These are phyloP conservation scores for Eilema griseolum DNA, from an alignment of 2,888 invertebrate genomes.

Conservation along the genomic window DNA sequence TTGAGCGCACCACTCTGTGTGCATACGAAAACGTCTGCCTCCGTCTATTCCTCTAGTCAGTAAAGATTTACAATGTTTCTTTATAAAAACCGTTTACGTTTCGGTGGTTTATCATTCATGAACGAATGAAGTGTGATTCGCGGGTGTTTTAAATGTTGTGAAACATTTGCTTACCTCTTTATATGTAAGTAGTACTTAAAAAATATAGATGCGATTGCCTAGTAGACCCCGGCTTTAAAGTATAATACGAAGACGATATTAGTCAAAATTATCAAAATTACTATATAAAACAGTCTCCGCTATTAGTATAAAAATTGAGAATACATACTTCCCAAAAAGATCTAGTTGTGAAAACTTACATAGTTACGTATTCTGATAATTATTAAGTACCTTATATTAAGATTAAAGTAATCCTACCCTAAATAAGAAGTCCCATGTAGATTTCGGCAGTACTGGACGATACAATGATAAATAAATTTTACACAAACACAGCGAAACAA, in stretches of 20 bases:
- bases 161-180: background rate
- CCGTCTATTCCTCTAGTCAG: conserved; percentile 46
- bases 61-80: conserved; percentile 70
- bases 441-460: background rate
- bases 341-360: background rate
- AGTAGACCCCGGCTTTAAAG: too few relatives aligned
- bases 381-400: background rate
- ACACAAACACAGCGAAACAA: conserved; percentile 55
- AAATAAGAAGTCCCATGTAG: background rate
- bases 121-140: conserved; percentile 43
- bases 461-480: conserved; percentile 50
- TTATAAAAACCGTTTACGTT: conserved; percentile 64
- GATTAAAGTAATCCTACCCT: background rate
- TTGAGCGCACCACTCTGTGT: conserved; percentile 82
- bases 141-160: background rate
- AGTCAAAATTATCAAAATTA: too few relatives aligned
- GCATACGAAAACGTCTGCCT: conserved; percentile 79
- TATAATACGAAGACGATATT: too few relatives aligned
- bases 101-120: conserved; percentile 56
- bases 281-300: too few relatives aligned
- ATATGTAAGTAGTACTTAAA: too few relatives aligned
- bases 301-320: too few relatives aligned
- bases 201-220: too few relatives aligned
- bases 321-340: background rate
- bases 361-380: background rate